A percentile compares a stretch with the other conserved stretches of the same genome.
phyloP scores from a whole-genome alignment of 2,113 vertebrate genomes.

The Myanophis thanlyinensis region DNA sequence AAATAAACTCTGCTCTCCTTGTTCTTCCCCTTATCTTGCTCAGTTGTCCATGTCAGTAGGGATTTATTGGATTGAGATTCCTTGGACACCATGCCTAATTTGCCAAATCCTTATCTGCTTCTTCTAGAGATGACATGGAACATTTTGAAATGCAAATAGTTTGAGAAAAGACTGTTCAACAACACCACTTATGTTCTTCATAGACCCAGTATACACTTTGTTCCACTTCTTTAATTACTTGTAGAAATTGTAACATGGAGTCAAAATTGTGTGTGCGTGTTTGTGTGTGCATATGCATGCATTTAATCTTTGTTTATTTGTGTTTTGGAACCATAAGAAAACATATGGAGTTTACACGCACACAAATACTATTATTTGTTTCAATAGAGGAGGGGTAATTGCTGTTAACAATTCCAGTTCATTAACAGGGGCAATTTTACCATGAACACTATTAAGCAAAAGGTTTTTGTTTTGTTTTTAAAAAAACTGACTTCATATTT shows the following conservation, averaged over 20 bases:
- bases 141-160: background rate
- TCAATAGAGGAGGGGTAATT: constrained; percentile 40
- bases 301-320: constrained; percentile 37
- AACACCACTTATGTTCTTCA: background rate
- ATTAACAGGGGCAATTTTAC: constrained; percentile 53
- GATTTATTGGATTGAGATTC: background rate
- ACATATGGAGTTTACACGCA: constrained; percentile 38
- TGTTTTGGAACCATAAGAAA: constrained; percentile 38
- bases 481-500: constrained; percentile 56
- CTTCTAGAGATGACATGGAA: background rate
- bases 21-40: background rate
- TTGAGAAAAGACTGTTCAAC: background rate
- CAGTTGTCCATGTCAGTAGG: background rate
- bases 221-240: background rate
- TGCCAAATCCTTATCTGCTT: background rate
- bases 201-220: background rate
- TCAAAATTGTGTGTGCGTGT: constrained; percentile 50
- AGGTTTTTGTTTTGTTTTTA: background rate
- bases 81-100: background rate
- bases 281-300: background rate
- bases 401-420: constrained; percentile 53
- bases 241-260: constrained; percentile 30
- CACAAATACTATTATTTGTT: constrained; percentile 45
- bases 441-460: constrained; percentile 47
- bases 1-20: background rate